Conservation (phyloP, 2,113 vertebrate genomes). For the Erinaceus europaeus region DNA sequence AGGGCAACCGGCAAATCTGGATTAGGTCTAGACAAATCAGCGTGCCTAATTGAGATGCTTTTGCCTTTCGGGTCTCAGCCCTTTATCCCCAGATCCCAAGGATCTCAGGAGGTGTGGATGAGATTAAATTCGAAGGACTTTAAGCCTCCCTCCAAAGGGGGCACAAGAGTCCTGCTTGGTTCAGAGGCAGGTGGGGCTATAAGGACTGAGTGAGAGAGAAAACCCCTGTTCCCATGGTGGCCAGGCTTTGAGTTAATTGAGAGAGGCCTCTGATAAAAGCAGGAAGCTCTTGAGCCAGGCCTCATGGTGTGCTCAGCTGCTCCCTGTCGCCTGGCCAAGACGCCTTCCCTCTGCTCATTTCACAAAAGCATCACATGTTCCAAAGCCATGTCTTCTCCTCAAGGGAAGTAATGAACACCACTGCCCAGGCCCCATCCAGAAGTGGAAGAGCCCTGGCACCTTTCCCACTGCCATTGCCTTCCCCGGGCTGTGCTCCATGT, state of each 20-base stretch:
- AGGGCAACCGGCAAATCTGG: background rate
- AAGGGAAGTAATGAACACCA: background rate
- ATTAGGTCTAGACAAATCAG: background rate
- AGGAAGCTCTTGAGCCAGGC: background rate
- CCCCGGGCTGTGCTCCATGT: background rate
- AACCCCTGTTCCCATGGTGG: background rate
- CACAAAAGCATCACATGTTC: background rate
- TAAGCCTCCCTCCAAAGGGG: background rate
- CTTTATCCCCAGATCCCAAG: background rate
- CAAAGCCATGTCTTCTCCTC: background rate
- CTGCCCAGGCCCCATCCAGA: background rate
- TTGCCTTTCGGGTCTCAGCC: slow-evolving; percentile 2
- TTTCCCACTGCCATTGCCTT: background rate
- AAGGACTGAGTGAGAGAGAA: background rate
- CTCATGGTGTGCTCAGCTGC: background rate
- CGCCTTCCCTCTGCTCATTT: background rate
- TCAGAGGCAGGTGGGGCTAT: background rate
- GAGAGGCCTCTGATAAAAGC: background rate
- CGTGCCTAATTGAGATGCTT: slow-evolving; percentile 15
- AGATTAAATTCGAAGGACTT: slow-evolving; percentile 32
- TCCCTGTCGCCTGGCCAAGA: background rate
- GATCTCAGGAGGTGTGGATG: background rate
- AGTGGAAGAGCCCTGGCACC: background rate
- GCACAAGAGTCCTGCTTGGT: background rate
- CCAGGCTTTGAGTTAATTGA: background rate